Conservation (phyloP, 2,888 invertebrate species). For the Automeris io region DNA sequence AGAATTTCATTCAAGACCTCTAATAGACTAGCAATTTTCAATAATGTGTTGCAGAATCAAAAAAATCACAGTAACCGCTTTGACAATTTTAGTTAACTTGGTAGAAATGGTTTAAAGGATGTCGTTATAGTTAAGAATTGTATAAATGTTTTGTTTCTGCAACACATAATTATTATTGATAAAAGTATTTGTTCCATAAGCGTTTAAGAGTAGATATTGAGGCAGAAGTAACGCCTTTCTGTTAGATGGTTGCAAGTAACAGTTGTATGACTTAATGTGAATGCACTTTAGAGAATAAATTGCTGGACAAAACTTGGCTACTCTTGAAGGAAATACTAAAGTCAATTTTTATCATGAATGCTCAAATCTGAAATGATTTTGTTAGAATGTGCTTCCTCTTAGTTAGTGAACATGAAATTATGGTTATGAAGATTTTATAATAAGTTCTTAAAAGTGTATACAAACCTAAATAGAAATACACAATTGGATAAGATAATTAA, state of each 20-base stretch:
- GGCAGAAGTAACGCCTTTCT: constrained; percentile 51
- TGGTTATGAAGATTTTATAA: too few relatives aligned
- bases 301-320: constrained; percentile 25
- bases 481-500: too few relatives aligned
- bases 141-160: constrained; percentile 22
- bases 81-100: constrained; percentile 1
- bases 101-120: too few relatives aligned
- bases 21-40: constrained; percentile 23
- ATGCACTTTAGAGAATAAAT: constrained; percentile 46
- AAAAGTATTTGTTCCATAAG: constrained; percentile 23
- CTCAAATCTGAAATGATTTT: too few relatives aligned
- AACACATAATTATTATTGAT: constrained; percentile 22
- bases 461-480: too few relatives aligned
- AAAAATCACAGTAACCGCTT: background rate
- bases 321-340: too few relatives aligned
- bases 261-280: constrained; percentile 51
- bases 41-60: constrained; percentile 30
- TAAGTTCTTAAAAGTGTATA: too few relatives aligned
- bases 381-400: too few relatives aligned
- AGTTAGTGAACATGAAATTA: too few relatives aligned
- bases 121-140: background rate
- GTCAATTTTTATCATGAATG: too few relatives aligned
- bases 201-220: constrained; percentile 36
- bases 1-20: constrained; percentile 35
- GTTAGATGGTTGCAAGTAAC: constrained; percentile 54